Base-by-base conservation (phyloP, 2,113 vertebrate species). In the Cygnus buccinator region DNA sequence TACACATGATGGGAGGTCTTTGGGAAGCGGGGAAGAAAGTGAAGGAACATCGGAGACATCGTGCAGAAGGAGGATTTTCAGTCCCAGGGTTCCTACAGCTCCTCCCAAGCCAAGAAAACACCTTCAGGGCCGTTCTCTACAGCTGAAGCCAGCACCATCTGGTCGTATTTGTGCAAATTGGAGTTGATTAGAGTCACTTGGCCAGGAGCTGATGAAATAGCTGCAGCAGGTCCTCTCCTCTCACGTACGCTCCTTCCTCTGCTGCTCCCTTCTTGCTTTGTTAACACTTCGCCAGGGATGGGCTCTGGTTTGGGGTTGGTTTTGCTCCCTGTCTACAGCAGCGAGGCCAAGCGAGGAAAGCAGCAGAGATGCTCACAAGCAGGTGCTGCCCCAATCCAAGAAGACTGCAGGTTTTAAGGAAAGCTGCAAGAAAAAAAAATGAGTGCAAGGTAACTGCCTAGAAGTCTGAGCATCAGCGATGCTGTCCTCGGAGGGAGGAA, bases 1-100 rank as follows among this genome's bases (percentile, higher is more conserved):
- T 20, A 2, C 14, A 8, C 3, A 0, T 6, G 17, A 29, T 15
- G 57, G 48, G 58, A 63, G 2, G 4, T 23, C 28, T 54, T 6
- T 33, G 75, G 70, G 55, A 85, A 55, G n/a, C 2, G 3, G 19
- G 8, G 37, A 25, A 25, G 62, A 9, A 44, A 52, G 12, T 2
- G 11, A 20, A 78, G 52, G 50, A 54, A 7, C 43, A 63, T 70
- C 1, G 2, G 6, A 67, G 65, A 11, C 25, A 37, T 39, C 10
- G 1, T 10, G 15, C 19, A 19, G 16, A 23, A 31, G 23, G 61
- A 67, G 65, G n/a, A 14, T 3, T 80, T 79, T 57, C 21, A 19
- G 0, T 10, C 28, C 50, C 33, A 13, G 61, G 2, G 26, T 11
- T 75, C 26, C 83, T 58, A 10, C 22, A 52, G 26, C 65, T 35